phyloP scores from a whole-genome alignment of 2,888 invertebrate genomes.

The Choreutis nemorana region DNA sequence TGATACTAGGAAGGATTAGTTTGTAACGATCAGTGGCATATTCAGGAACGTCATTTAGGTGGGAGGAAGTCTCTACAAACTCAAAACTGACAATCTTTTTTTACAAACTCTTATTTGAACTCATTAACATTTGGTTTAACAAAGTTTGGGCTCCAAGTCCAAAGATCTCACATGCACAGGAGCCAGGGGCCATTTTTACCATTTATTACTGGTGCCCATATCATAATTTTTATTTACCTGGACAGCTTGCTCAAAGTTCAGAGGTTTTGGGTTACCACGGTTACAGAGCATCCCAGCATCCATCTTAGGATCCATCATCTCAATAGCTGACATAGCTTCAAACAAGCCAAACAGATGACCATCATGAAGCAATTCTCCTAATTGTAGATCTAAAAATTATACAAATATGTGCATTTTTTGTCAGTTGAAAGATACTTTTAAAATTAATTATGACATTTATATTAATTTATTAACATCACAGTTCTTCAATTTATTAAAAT shows the following conservation, averaged over 20 bases:
- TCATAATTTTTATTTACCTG: slow-evolving; percentile 59
- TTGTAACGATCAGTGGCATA: no score
- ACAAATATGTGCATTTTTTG: background rate
- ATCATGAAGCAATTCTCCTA: slow-evolving; percentile 93
- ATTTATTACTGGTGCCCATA: background rate
- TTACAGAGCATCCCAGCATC: slow-evolving; percentile 98
- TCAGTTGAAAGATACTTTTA: background rate
- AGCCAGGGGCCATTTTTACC: no score
- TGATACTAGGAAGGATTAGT: slow-evolving; percentile 1
- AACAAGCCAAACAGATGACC: slow-evolving; percentile 86
- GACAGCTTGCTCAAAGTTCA: slow-evolving; percentile 88
- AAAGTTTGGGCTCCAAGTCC: no score
- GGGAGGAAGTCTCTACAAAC: no score
- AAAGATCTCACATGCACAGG: no score
- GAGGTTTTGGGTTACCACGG: slow-evolving; percentile 82
- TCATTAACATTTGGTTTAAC: no score
- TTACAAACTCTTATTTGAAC: no score
- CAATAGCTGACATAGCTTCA: slow-evolving; percentile 99
- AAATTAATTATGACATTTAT: background rate
- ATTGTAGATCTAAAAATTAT: slow-evolving; percentile 71
- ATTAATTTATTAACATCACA: background rate
- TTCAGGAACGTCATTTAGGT: no score
- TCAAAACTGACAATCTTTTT: no score
- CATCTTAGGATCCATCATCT: slow-evolving; percentile 99
- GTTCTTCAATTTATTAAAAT: no score